Evolutionary conservation across 2,888 invertebrate species (phyloP).

Genomic region (Lasius platythorax): DNA sequence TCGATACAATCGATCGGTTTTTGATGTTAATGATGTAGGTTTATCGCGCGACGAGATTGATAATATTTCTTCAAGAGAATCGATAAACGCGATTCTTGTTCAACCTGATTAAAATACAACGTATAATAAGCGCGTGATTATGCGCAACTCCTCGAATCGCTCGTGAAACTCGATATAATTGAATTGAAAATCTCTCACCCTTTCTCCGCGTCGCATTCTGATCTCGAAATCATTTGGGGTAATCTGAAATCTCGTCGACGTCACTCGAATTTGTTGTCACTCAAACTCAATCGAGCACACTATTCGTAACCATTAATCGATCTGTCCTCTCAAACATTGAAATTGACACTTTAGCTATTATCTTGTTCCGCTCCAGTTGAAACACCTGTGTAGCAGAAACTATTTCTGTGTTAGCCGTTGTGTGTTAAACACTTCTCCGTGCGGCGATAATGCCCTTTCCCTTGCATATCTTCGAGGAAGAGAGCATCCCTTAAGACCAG

Average conservation of each 20-base stretch:
- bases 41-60: constrained; percentile 8
- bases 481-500: constrained; percentile 25
- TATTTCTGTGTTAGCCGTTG: background rate
- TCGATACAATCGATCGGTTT: background rate
- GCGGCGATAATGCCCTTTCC: background rate
- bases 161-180: constrained; percentile 4
- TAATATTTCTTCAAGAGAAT: constrained; percentile 11
- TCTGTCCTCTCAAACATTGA: constrained; percentile 29
- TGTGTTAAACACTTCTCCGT: background rate
- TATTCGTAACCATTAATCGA: constrained; percentile 20
- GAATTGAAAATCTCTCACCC: constrained; percentile 24
- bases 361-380: constrained; percentile 59
- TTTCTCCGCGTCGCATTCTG: background rate
- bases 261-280: constrained; percentile 56
- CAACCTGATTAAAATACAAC: constrained; percentile 17
- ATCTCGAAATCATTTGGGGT: constrained; percentile 16
- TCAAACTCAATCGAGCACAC: constrained; percentile 47
- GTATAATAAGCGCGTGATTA: background rate
- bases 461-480: background rate
- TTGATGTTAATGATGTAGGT: constrained; percentile 12
- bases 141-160: background rate
- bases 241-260: constrained; percentile 10
- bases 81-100: constrained; percentile 9
- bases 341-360: constrained; percentile 56
- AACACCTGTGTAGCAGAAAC: constrained; percentile 29